Evolutionary conservation across 2,797 vertebrate species (phyloP).

Genomic region (Naso thynnoides): DNA sequence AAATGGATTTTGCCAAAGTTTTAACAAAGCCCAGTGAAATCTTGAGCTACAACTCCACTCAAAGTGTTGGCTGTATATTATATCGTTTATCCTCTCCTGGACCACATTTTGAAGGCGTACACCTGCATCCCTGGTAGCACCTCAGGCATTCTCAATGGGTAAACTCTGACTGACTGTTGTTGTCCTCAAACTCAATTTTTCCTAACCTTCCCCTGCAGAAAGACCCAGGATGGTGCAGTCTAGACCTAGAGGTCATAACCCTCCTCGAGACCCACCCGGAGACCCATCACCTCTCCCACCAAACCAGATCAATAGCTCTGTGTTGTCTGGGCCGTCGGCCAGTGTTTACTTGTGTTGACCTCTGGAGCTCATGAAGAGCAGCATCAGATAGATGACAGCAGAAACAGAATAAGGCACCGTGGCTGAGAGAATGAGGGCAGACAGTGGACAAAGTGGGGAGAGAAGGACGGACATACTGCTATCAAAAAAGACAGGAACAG

Average conservation of each 20-base stretch:
- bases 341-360: constrained; percentile 75
- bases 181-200: constrained; percentile 37
- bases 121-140: constrained; percentile 30
- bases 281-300: constrained; percentile 60
- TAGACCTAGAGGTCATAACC: constrained; percentile 64
- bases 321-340: constrained; percentile 67
- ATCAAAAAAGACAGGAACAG: constrained; percentile 57
- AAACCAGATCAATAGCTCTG: constrained; percentile 73
- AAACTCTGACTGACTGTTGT: constrained; percentile 27
- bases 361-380: constrained; percentile 62
- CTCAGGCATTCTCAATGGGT: constrained; percentile 26
- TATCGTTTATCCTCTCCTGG: not conserved
- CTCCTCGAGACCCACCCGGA: constrained; percentile 57
- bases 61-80: not conserved
- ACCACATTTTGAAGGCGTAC: constrained; percentile 12
- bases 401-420: constrained; percentile 49
- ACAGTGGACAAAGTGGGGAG: constrained; percentile 49
- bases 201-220: constrained; percentile 34
- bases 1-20: not conserved
- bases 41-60: not conserved
- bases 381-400: constrained; percentile 58
- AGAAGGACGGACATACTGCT: constrained; percentile 49
- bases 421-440: constrained; percentile 53
- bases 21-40: not conserved
- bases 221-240: constrained; percentile 38